phyloP scores from a whole-genome alignment of 1,140 invertebrate genomes.

The Bicyclus anynana region DNA sequence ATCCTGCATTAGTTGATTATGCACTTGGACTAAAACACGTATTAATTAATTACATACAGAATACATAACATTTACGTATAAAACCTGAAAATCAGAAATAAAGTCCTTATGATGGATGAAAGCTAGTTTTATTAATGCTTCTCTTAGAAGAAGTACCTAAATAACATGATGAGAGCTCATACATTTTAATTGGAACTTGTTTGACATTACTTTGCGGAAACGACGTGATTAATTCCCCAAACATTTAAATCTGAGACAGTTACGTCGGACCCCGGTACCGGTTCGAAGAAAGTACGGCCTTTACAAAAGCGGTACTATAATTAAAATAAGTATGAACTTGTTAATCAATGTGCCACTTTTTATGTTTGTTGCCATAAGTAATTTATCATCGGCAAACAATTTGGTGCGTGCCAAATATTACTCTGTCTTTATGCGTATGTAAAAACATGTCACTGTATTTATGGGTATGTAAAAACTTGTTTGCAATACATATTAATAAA shows the following conservation, averaged over 20 bases:
- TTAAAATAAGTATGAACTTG: constrained; percentile 4
- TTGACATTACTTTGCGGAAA: constrained; percentile 7
- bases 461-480: too few relatives aligned
- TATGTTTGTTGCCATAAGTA: not conserved
- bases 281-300: constrained; percentile 8
- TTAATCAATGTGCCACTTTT: constrained; percentile 5
- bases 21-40: too few relatives aligned
- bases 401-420: not conserved
- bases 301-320: constrained; percentile 1
- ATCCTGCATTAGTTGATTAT: too few relatives aligned
- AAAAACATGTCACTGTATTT: too few relatives aligned
- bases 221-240: constrained; percentile 12
- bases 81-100: too few relatives aligned
- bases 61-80: too few relatives aligned
- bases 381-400: not conserved
- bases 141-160: not conserved
- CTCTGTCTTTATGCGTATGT: too few relatives aligned
- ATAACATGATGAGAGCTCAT: not conserved
- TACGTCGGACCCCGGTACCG: constrained; percentile 6
- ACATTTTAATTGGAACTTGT: constrained; percentile 2
- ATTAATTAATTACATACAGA: too few relatives aligned
- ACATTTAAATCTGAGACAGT: constrained; percentile 13
- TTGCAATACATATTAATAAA: too few relatives aligned
- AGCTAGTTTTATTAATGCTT: not conserved
- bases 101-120: too few relatives aligned